Percentiles rank a stretch among this genome's conserved stretches.
These are phyloP conservation scores for Pituophis catenifer DNA, from an alignment of 2,113 vertebrate genomes.

Conservation along the genomic window DNA sequence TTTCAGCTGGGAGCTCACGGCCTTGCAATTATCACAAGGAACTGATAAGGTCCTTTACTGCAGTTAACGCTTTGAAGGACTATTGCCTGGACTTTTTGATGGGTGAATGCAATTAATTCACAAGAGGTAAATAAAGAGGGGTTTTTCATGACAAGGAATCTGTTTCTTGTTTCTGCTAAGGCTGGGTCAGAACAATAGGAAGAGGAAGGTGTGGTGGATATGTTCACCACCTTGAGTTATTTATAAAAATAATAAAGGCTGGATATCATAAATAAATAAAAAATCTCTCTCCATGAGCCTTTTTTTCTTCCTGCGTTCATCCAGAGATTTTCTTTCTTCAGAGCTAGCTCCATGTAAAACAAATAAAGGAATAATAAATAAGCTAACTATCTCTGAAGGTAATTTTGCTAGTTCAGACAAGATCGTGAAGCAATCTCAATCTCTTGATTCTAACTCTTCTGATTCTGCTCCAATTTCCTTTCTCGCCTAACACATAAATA, in stretches of 20 bases:
- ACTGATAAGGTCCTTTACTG: too few species aligned
- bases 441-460: slow-evolving; percentile 12
- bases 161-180: too few species aligned
- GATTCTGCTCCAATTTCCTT: slow-evolving; percentile 19
- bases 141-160: too few species aligned
- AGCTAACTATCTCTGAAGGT: slow-evolving; percentile 36
- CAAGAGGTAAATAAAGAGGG: too few species aligned
- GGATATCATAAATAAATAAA: slow-evolving; percentile 25
- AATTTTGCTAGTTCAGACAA: slow-evolving; percentile 26
- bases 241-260: neutral
- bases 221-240: neutral
- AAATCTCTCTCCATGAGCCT: slow-evolving; percentile 25
- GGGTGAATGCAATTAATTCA: too few species aligned
- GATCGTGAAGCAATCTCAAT: neutral
- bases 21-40: too few species aligned
- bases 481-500: neutral
- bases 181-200: neutral
- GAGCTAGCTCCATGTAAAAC: slow-evolving; percentile 23
- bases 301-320: neutral
- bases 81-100: too few species aligned
- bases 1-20: too few species aligned
- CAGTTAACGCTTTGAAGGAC: too few species aligned
- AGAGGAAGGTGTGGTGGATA: neutral
- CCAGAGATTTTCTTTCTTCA: slow-evolving; percentile 17
- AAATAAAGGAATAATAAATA: slow-evolving; percentile 14